Evolutionary conservation across 2,888 invertebrate genomes (phyloP).

Genomic region (Cryptocephalus primarius): DNA sequence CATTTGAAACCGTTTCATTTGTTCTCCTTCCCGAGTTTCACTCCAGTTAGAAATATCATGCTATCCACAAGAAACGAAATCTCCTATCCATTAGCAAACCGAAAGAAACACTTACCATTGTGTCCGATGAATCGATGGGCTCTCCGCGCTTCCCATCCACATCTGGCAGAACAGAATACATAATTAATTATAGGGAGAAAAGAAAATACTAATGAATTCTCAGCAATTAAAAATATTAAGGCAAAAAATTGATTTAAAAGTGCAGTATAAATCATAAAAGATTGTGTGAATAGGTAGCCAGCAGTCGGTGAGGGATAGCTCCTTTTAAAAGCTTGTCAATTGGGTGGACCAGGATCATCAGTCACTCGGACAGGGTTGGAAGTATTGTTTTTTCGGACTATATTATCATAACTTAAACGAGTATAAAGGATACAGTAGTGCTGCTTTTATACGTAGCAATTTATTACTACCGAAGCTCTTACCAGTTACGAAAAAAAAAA

Average conservation of each 20-base stretch:
- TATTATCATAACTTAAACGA: too few relatives aligned
- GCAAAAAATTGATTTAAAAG: constrained; percentile 19
- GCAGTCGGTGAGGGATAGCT: constrained; percentile 2
- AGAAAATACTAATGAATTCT: constrained; percentile 15
- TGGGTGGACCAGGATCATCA: too few relatives aligned
- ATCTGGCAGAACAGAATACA: constrained; percentile 2
- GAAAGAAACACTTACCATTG: constrained; percentile 2
- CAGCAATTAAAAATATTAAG: constrained; percentile 20
- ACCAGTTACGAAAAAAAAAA: too few relatives aligned
- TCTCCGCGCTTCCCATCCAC: constrained; percentile 3
- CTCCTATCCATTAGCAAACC: constrained; percentile 6
- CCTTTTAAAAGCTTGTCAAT: not conserved
- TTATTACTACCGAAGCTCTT: too few relatives aligned
- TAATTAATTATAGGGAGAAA: constrained; percentile 7
- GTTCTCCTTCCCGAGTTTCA: too few relatives aligned
- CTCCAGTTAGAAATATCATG: too few relatives aligned
- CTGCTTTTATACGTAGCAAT: too few relatives aligned
- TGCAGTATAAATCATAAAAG: constrained; percentile 18
- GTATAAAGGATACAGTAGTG: too few relatives aligned
- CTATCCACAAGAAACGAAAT: constrained; percentile 1
- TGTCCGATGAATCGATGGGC: constrained; percentile 3
- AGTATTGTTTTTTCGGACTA: too few relatives aligned
- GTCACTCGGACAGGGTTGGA: too few relatives aligned
- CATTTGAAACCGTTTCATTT: too few relatives aligned
- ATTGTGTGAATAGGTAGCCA: constrained; percentile 1